These are phyloP conservation scores for Troglohyphantes excavatus DNA, from an alignment of 2,888 invertebrate species.

Conservation along the genomic window DNA sequence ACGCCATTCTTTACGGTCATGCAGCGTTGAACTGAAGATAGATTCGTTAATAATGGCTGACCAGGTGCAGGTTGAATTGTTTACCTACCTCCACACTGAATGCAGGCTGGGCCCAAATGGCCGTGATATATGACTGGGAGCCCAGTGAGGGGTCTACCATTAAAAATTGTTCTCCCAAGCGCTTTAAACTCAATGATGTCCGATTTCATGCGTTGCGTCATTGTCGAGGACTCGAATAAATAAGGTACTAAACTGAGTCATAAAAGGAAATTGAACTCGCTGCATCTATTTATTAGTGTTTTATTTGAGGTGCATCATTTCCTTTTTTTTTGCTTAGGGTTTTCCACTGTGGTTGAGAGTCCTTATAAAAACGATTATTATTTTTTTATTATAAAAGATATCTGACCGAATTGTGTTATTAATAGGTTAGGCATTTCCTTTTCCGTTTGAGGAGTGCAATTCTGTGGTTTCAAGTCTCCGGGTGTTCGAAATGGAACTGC, in stretches of 20 bases:
- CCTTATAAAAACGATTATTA: not conserved
- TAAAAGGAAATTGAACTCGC: constrained; percentile 61
- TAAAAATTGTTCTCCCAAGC: constrained; percentile 41
- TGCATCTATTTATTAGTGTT: constrained; percentile 11
- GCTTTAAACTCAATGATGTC: constrained; percentile 34
- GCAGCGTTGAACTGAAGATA: constrained; percentile 47
- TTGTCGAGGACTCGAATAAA: constrained; percentile 63
- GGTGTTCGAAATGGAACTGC: too few species aligned
- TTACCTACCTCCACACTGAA: constrained; percentile 47
- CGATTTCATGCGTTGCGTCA: constrained; percentile 18
- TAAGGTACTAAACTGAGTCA: constrained; percentile 17
- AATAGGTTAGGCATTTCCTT: constrained; percentile 30
- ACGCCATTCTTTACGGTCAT: constrained; percentile 35
- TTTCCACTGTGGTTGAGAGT: not conserved
- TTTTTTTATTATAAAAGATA: not conserved
- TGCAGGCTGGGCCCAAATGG: constrained; percentile 51
- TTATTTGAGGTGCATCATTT: not conserved
- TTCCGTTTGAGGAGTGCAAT: constrained; percentile 10
- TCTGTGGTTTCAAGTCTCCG: constrained; percentile 7
- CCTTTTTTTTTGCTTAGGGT: not conserved
- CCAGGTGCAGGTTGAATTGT: constrained; percentile 71
- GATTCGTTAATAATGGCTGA: constrained; percentile 59
- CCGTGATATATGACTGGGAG: constrained; percentile 50
- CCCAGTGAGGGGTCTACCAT: constrained; percentile 61
- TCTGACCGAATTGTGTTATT: not conserved